Base-by-base conservation (phyloP, 2,888 invertebrate species). In the Callyntrura sp. region DNA sequence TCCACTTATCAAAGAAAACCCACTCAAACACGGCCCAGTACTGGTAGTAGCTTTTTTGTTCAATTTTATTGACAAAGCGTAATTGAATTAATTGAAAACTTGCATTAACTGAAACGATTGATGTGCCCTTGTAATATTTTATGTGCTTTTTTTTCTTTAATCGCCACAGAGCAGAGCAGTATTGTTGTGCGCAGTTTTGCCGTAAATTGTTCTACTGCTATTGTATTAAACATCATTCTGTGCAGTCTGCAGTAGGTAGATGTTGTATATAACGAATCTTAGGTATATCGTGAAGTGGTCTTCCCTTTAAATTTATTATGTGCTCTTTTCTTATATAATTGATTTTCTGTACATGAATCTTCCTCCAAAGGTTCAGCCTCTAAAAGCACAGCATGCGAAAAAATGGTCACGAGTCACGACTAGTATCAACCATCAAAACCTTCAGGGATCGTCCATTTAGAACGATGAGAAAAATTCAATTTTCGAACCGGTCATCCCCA, bases 291-390 rank as follows among this genome's bases (percentile, higher is more conserved):
- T 35, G 35, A 35, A 68, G 17, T 68, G 43, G 68, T 43, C 43
- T 43, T n/a, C 1, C 76, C 51, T 23, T 76, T 76, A 51, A 76
- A 76, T 76, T 51, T 76, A 51, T 76, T 76, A 28, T 60, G 57
- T 57, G 35, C 20, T 35, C 60, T 79, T 35, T 79, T 79, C 60
- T 79, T 57, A 79, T 60, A 60, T 60, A 79, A 79, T 79, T 79
- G 79, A 79, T 79, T 79, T 79, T 79, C 23, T 51, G 20, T n/a
- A 25, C 43, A 51, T 76, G 51, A 76, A 76, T 35, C 35, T 57
- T 57, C 57, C 55, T 79, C 20, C 20, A 60, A 79, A 57, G 60
- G 35, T 79, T 60, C 79, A 60, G 35, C 79, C 79, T 79, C 60
- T 43, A 60, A 35, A 20, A 79, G 25, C 35, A 17, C 79, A 60